A percentile compares a stretch with the other conserved stretches of the same genome.
These are phyloP conservation scores for Alouatta palliata DNA, from an alignment of 2,113 vertebrate species.

Conservation along the genomic window DNA sequence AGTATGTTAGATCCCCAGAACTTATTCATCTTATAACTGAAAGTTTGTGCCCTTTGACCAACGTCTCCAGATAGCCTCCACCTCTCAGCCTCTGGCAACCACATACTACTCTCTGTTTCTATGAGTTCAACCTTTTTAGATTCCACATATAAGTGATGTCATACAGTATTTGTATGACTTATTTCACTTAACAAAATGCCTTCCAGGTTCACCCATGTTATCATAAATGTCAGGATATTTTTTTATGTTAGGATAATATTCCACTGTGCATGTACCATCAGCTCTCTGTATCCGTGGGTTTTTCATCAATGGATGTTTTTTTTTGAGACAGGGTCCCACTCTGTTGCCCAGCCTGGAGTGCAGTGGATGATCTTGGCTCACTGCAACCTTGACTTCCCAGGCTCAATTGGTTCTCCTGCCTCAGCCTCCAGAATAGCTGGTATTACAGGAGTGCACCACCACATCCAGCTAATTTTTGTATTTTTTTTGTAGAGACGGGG, in stretches of 20 bases:
- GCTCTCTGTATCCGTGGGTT: background rate
- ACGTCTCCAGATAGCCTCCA: background rate
- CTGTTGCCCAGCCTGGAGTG: no score
- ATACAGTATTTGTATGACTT: background rate
- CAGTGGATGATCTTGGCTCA: no score
- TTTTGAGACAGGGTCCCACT: no score
- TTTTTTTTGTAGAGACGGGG: no score
- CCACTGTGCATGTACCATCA: background rate
- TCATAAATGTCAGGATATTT: background rate
- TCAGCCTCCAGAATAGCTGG: no score
- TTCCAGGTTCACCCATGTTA: background rate
- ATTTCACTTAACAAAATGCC: background rate
- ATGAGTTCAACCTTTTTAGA: background rate
- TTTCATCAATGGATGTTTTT: background rate
- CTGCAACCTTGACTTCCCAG: no score
- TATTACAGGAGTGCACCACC: no score
- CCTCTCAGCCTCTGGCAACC: background rate
- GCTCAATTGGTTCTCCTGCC: no score
- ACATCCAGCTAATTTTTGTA: no score
- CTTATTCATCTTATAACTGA: background rate
- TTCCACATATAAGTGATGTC: background rate
- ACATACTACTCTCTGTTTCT: background rate
- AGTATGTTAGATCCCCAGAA: background rate
- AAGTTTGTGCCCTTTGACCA: background rate
- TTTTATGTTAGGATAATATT: background rate